Evolutionary conservation across 2,797 vertebrate genomes (phyloP).

Genomic region (Micromesistius poutassou): DNA sequence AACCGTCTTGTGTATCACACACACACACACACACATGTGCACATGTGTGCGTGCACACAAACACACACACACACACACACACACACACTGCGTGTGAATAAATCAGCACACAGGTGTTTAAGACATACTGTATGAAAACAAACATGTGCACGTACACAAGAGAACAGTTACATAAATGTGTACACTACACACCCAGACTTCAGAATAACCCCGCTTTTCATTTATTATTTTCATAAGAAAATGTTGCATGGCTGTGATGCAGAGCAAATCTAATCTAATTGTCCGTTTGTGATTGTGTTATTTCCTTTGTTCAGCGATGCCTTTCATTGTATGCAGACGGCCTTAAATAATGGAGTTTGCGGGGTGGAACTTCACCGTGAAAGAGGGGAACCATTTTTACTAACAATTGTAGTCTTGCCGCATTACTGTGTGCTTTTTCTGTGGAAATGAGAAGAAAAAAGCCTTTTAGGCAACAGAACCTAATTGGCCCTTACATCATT

Average conservation of each 20-base stretch:
- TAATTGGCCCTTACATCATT: not conserved
- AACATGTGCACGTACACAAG: slow-evolving; percentile 13
- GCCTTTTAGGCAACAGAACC: not conserved
- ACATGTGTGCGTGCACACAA: slow-evolving; percentile 30
- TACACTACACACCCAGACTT: not conserved
- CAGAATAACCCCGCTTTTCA: slow-evolving; percentile 11
- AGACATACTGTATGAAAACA: slow-evolving; percentile 3
- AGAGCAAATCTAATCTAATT: slow-evolving; percentile 45
- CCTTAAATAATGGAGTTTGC: slow-evolving; percentile 36
- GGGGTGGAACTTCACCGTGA: slow-evolving; percentile 31
- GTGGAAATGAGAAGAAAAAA: not conserved
- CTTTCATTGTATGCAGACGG: slow-evolving; percentile 25
- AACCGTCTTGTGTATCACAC: slow-evolving; percentile 39
- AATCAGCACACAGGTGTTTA: slow-evolving; percentile 7
- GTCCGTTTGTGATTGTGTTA: slow-evolving; percentile 43
- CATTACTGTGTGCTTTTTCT: slow-evolving; percentile 3
- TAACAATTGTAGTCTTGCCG: slow-evolving; percentile 8
- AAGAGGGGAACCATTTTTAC: slow-evolving; percentile 8
- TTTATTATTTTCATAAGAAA: not conserved
- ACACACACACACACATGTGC: slow-evolving; percentile 8
- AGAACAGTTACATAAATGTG: not conserved
- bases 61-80: not conserved
- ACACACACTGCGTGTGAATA: not conserved
- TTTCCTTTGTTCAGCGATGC: slow-evolving; percentile 37
- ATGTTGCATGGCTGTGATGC: slow-evolving; percentile 22